Evolutionary conservation across 2,113 vertebrate species (phyloP).

Genomic region (Eurypyga helias): DNA sequence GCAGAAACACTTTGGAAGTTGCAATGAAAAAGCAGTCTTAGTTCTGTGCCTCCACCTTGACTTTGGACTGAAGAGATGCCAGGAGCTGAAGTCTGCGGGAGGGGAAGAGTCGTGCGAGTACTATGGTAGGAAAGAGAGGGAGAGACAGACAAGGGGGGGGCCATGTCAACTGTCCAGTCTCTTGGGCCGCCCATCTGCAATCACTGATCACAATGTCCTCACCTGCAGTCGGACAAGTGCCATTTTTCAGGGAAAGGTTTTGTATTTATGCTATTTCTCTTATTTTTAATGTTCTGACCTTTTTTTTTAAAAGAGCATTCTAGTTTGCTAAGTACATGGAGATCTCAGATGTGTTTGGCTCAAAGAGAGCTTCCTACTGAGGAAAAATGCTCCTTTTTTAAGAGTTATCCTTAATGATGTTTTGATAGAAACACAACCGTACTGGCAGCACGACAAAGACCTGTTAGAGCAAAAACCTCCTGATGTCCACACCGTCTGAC

Average conservation of each 20-base stretch:
- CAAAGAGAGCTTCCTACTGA: not conserved
- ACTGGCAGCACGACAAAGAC: not conserved
- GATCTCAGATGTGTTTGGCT: not conserved
- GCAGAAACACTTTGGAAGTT: not conserved
- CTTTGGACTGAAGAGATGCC: not conserved
- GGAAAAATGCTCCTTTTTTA: not conserved
- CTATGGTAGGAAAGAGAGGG: not conserved
- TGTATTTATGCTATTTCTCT: conserved; percentile 32
- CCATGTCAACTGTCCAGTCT: not conserved
- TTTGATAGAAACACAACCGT: not conserved
- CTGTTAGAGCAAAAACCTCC: not conserved
- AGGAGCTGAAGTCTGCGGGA: not conserved
- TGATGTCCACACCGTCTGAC: not conserved
- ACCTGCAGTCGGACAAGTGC: not conserved
- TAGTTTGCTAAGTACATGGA: not conserved
- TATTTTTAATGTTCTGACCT: not conserved
- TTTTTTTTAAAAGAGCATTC: not conserved
- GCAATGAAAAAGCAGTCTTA: not conserved
- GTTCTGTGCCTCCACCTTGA: not conserved
- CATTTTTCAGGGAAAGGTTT: conserved; percentile 42
- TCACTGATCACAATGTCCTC: conserved; percentile 26
- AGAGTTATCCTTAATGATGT: not conserved
- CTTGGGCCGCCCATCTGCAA: not conserved
- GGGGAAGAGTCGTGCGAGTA: rapidly evolving
- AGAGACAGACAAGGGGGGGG: not conserved